phyloP scores from a whole-genome alignment of 2,797 vertebrate species.

The Microtus californicus region DNA sequence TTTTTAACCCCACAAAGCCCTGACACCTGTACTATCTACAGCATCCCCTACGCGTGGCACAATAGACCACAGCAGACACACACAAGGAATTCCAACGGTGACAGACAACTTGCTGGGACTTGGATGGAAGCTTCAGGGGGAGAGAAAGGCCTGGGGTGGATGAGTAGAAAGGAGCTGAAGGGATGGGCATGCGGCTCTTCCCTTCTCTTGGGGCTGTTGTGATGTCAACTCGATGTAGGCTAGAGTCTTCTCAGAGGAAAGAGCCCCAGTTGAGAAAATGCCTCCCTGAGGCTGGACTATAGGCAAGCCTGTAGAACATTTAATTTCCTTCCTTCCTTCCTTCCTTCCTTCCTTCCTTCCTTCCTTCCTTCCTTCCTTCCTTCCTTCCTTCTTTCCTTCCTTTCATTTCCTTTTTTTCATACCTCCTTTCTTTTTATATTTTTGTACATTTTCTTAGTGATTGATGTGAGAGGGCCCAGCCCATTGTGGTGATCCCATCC shows the following conservation, averaged over 20 bases:
- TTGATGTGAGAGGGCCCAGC: background rate
- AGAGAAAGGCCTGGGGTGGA: rapidly evolving
- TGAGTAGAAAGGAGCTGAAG: too few species aligned
- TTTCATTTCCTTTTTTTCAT: too few species aligned
- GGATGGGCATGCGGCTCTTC: rapidly evolving
- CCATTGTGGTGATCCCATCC: background rate
- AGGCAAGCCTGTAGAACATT: background rate
- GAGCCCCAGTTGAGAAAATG: background rate
- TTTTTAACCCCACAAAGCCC: background rate
- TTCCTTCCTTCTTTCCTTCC: background rate
- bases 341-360: rapidly evolving
- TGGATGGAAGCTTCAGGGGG: background rate
- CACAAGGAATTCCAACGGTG: background rate
- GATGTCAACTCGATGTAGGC: too few species aligned
- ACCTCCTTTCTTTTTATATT: background rate
- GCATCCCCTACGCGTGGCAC: rapidly evolving
- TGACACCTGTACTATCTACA: rapidly evolving
- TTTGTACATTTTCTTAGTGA: background rate
- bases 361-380: background rate
- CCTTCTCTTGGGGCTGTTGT: rapidly evolving
- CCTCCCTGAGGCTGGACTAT: background rate
- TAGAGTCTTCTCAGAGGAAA: background rate
- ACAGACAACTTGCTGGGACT: background rate
- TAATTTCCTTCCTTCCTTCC: background rate
- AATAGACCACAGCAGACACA: rapidly evolving